phyloP scores from a whole-genome alignment of 2,888 invertebrate genomes.

The Pimpla rufipes region DNA sequence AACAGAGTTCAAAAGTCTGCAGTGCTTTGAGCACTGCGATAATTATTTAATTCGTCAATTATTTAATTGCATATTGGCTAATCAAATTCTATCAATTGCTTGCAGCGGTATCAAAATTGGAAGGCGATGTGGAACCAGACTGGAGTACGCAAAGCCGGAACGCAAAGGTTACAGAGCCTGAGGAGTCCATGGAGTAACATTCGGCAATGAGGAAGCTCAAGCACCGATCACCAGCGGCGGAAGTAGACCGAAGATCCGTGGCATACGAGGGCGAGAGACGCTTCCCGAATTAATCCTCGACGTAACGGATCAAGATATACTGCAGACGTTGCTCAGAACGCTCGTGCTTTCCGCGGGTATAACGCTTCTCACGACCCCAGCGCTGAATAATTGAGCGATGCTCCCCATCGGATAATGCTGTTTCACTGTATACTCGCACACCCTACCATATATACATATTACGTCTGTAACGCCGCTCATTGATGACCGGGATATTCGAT shows the following conservation, averaged over 20 bases:
- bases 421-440: constrained; percentile 41
- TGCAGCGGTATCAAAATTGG: no score
- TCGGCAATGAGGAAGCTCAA: neutral
- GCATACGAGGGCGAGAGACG: constrained; percentile 16
- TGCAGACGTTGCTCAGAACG: constrained; percentile 30
- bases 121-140: no score
- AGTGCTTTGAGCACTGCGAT: no score
- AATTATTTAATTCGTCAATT: no score
- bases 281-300: constrained; percentile 66
- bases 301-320: constrained; percentile 64
- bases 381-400: constrained; percentile 59
- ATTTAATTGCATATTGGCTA: no score
- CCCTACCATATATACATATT: neutral
- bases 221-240: neutral
- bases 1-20: no score
- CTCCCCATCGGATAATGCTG: constrained; percentile 53
- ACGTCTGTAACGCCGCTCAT: neutral
- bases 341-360: constrained; percentile 47
- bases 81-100: no score
- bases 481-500: neutral
- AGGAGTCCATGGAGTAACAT: no score
- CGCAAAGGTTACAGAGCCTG: no score
- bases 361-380: constrained; percentile 28
- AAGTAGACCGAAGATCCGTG: neutral
- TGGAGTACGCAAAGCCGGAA: no score